Evolutionary conservation across 1,140 invertebrate species (phyloP).

Genomic region (Daktulosphaira vitifoliae): DNA sequence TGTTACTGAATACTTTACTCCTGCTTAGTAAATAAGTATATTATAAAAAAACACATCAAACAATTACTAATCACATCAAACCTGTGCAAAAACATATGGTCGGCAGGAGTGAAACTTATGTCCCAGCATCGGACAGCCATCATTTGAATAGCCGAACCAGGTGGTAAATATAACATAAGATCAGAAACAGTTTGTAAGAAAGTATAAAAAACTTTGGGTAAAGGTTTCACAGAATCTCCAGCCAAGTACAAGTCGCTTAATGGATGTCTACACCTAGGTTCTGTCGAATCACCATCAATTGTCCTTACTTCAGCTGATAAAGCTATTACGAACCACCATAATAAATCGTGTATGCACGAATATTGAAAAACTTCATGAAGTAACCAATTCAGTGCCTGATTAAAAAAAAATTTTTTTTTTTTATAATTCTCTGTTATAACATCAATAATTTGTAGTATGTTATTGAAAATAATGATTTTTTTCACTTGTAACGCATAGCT

Average conservation of each 20-base stretch:
- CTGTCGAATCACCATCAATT: slow-evolving; percentile 42
- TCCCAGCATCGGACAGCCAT: slow-evolving; percentile 92
- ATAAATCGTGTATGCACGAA: slow-evolving; percentile 79
- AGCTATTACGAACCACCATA: slow-evolving; percentile 86
- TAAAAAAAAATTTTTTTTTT: slow-evolving; percentile 23
- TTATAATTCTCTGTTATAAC: not conserved
- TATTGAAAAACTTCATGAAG: slow-evolving; percentile 84
- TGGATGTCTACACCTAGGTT: slow-evolving; percentile 61
- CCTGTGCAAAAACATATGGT: slow-evolving; percentile 89
- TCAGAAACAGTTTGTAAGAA: slow-evolving; percentile 86
- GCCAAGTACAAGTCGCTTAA: slow-evolving; percentile 69
- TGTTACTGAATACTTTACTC: slow-evolving; percentile 90
- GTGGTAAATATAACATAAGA: slow-evolving; percentile 79
- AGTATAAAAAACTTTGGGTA: slow-evolving; percentile 75
- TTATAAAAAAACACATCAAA: not conserved
- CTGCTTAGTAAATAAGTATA: slow-evolving; percentile 41
- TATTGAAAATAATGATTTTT: no score
- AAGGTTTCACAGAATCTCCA: slow-evolving; percentile 65
- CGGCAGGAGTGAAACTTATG: slow-evolving; percentile 73
- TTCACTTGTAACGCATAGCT: slow-evolving; percentile 69
- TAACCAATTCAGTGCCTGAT: slow-evolving; percentile 87
- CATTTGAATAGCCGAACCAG: slow-evolving; percentile 77
- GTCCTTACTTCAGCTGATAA: slow-evolving; percentile 13
- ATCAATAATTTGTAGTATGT: no score
- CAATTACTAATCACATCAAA: slow-evolving; percentile 40